Evolutionary conservation across 1,140 invertebrate species (phyloP).

Genomic region (Lerema accius): DNA sequence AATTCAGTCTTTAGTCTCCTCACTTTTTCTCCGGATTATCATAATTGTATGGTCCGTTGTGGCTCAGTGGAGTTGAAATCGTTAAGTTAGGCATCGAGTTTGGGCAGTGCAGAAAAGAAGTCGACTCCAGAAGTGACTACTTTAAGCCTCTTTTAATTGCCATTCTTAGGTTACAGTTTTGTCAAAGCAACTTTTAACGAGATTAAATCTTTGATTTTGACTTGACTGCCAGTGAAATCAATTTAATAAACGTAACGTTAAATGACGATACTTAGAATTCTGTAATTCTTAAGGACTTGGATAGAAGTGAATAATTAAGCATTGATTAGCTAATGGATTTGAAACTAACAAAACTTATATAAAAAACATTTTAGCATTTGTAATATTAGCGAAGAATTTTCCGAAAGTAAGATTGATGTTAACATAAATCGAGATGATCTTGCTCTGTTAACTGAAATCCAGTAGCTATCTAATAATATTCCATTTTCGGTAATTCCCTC

Average conservation of each 20-base stretch:
- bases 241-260: no score
- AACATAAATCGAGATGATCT: not conserved
- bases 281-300: no score
- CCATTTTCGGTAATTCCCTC: not conserved
- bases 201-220: no score
- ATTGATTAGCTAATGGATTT: no score
- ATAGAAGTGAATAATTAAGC: no score
- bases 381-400: not conserved
- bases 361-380: no score
- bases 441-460: not conserved
- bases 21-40: constrained; percentile 36
- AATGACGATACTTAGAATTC: no score
- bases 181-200: no score
- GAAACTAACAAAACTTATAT: no score
- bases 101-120: not conserved
- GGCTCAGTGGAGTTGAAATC: constrained; percentile 1
- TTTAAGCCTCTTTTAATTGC: no score
- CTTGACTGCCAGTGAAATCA: not conserved
- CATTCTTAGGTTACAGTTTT: no score
- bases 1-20: constrained; percentile 30
- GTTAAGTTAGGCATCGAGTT: not conserved
- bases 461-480: not conserved
- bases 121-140: no score
- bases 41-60: constrained; percentile 25
- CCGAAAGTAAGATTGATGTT: not conserved